phyloP scores from a whole-genome alignment of 1,140 invertebrate genomes.

The Cotesia vestalis region DNA sequence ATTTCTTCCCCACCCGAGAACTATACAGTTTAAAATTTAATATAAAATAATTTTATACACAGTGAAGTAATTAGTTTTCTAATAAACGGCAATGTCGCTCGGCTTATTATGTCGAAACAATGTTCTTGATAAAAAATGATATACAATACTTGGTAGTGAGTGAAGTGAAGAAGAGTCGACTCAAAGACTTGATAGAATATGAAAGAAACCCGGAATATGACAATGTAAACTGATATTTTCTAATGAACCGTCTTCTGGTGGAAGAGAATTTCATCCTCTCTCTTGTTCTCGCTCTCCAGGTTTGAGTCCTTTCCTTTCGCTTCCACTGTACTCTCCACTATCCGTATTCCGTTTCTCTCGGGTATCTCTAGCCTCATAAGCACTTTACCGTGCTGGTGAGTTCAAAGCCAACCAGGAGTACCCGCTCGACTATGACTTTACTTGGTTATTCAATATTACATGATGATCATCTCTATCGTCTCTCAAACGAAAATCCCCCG shows the following conservation, averaged over 20 bases:
- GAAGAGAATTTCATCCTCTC: conserved; percentile 12
- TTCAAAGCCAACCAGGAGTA: conserved; percentile 35
- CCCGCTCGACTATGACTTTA: background rate
- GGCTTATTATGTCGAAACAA: too few species aligned
- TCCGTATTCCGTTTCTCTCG: background rate
- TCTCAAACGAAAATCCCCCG: conserved; percentile 27
- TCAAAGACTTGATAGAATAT: background rate
- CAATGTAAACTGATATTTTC: conserved; percentile 37
- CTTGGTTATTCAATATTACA: conserved; percentile 34
- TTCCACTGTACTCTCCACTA: background rate
- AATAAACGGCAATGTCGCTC: too few species aligned
- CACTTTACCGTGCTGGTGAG: conserved; percentile 17
- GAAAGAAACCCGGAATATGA: conserved; percentile 4
- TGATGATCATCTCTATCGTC: conserved; percentile 23
- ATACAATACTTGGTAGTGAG: background rate
- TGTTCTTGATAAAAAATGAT: too few species aligned
- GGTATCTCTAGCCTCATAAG: conserved; percentile 1
- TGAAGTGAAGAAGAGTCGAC: background rate
- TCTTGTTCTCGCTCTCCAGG: conserved; percentile 4
- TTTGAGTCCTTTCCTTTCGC: background rate
- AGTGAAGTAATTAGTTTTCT: too few species aligned
- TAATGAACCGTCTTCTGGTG: conserved; percentile 35
- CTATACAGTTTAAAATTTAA: too few species aligned
- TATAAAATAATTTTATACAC: too few species aligned
- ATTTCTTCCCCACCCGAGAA: too few species aligned